Conservation (phyloP, 1,140 invertebrate genomes). For the Aporrectodea caliginosa region DNA sequence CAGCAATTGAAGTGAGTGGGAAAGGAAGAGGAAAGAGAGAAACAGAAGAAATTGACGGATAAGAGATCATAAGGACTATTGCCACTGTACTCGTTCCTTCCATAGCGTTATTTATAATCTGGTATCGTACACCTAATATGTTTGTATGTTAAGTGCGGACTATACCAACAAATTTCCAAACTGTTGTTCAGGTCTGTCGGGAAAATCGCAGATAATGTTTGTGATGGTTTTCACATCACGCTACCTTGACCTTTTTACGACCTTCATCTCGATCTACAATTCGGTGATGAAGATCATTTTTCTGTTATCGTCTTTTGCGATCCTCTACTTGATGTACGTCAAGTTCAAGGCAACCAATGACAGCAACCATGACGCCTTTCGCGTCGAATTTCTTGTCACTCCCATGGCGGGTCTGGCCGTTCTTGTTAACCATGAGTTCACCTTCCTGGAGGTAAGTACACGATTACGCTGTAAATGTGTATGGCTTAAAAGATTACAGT, state of each 20-base stretch:
- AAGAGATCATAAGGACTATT: too few relatives aligned
- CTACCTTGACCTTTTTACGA: slow-evolving; percentile 88
- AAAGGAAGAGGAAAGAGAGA: too few relatives aligned
- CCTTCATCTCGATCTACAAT: slow-evolving; percentile 89
- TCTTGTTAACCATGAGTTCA: slow-evolving; percentile 87
- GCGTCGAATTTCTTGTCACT: slow-evolving; percentile 76
- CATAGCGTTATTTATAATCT: too few relatives aligned
- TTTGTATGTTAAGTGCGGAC: too few relatives aligned
- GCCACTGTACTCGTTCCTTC: too few relatives aligned
- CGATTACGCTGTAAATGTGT: too few relatives aligned
- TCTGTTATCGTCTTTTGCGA: slow-evolving; percentile 77
- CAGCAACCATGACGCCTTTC: slow-evolving; percentile 90
- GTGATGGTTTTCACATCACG: slow-evolving; percentile 84
- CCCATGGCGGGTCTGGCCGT: slow-evolving; percentile 73
- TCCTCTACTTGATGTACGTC: slow-evolving; percentile 87
- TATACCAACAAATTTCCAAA: too few relatives aligned
- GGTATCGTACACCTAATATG: too few relatives aligned
- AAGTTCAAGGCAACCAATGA: slow-evolving; percentile 90
- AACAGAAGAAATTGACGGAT: too few relatives aligned
- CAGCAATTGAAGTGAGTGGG: too few relatives aligned
- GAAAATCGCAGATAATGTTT: slow-evolving; percentile 91
- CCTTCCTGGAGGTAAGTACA: slow-evolving; percentile 72
- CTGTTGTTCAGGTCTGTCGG: slow-evolving; percentile 77
- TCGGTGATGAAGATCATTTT: slow-evolving; percentile 92
- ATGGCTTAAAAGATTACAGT: too few relatives aligned